These are phyloP conservation scores for Stegana nigrithorax DNA, from an alignment of 2,888 invertebrate genomes.

Conservation along the genomic window DNA sequence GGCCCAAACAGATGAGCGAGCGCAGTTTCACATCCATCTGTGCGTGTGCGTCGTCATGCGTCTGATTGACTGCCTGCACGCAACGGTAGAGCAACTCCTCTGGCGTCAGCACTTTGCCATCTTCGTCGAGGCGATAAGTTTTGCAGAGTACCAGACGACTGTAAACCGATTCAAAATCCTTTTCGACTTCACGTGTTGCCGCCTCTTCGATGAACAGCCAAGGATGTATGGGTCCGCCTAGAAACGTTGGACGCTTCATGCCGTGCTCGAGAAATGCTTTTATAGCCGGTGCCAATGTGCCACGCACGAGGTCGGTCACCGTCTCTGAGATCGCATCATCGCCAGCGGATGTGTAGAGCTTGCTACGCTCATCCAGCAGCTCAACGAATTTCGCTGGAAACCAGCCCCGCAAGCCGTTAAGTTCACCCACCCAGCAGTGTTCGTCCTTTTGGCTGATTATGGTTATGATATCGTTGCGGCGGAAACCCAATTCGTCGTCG, in stretches of 20 bases:
- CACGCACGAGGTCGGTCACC: slow-evolving; percentile 95
- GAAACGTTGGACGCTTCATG: slow-evolving; percentile 89
- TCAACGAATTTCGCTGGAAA: slow-evolving; percentile 98
- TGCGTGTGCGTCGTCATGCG: slow-evolving; percentile 95
- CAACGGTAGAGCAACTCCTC: slow-evolving; percentile 96
- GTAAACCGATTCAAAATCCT: slow-evolving; percentile 98
- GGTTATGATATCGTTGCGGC: slow-evolving; percentile 98
- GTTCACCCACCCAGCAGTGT: slow-evolving; percentile 98
- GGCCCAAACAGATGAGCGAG: slow-evolving; percentile 92
- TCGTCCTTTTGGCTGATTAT: slow-evolving; percentile 97
- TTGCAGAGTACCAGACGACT: slow-evolving; percentile 96
- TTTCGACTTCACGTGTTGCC: slow-evolving; percentile 94
- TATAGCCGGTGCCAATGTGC: slow-evolving; percentile 90
- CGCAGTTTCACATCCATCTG: slow-evolving; percentile 99
- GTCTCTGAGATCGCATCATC: slow-evolving; percentile 98
- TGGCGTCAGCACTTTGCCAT: slow-evolving; percentile 98
- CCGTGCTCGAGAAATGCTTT: slow-evolving; percentile 96
- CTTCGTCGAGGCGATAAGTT: slow-evolving; percentile 97
- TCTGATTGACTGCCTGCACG: slow-evolving; percentile 94
- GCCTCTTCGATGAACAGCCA: slow-evolving; percentile 99
- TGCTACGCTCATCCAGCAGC: slow-evolving; percentile 93
- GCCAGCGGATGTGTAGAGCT: slow-evolving; percentile 90
- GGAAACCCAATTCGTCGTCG: slow-evolving; percentile 97
- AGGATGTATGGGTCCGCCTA: slow-evolving; percentile 95
- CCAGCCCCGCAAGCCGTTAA: slow-evolving; percentile 96